A percentile compares a stretch with the other conserved stretches of the same genome.
Evolutionary conservation across 2,797 vertebrate species (phyloP).

Genomic region (Galagoides demidoff): DNA sequence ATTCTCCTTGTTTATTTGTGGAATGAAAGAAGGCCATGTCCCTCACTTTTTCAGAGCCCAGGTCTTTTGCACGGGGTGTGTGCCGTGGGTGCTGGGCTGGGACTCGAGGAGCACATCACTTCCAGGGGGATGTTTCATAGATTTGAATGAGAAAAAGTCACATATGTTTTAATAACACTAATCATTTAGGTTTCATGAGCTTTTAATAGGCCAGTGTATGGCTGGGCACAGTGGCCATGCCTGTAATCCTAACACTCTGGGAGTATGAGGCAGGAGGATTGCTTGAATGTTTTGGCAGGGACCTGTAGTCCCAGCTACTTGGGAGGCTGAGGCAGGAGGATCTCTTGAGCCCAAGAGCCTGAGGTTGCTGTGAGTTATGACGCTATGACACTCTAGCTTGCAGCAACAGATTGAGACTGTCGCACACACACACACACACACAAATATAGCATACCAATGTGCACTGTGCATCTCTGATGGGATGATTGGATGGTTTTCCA

Average conservation of each 20-base stretch:
- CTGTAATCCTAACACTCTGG: too few relatives aligned
- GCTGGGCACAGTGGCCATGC: too few relatives aligned
- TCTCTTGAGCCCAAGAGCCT: too few relatives aligned
- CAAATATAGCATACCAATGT: not conserved
- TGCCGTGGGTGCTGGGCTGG: not conserved
- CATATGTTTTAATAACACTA: not conserved
- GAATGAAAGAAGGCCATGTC: not conserved
- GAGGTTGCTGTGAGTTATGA: too few relatives aligned
- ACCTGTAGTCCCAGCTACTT: too few relatives aligned
- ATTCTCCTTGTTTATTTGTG: not conserved
- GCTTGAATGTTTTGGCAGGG: too few relatives aligned
- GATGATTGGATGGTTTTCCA: not conserved
- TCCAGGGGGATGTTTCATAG: not conserved
- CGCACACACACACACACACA: too few relatives aligned
- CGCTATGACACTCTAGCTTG: too few relatives aligned
- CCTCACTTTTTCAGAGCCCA: not conserved
- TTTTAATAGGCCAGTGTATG: not conserved
- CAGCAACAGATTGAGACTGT: too few relatives aligned
- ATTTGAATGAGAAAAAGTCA: not conserved
- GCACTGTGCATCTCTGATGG: not conserved
- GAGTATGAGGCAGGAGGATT: too few relatives aligned
- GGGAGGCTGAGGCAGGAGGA: too few relatives aligned
- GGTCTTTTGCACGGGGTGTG: not conserved
- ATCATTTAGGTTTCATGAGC: not conserved
- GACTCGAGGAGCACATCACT: not conserved